Base-by-base conservation (phyloP, 2,888 invertebrate species). In the Drosophila imparisetae region DNA sequence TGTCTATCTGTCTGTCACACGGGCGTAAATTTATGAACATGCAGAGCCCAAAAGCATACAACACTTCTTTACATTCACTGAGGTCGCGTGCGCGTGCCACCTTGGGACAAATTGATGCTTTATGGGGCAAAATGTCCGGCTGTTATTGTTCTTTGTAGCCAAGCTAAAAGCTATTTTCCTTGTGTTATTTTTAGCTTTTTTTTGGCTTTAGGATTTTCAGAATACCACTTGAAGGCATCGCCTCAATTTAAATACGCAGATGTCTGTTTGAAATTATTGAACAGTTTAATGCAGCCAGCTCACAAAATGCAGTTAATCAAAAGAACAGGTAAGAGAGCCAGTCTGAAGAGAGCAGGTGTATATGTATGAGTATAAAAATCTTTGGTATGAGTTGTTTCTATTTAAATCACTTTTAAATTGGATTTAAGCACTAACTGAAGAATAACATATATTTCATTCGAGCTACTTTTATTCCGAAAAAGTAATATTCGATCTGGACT, bases 11-110 rank as follows among this genome's bases (percentile, higher is more conserved):
- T 27, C 65, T 30, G 48, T 38, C 38, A 53, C 59, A 27, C 49
- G 66, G 59, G 59, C 66, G 74, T 78, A 78, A 83, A 84, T 86
- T 86, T 86, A 82, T 80, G 80, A 80, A 76, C 68, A 73, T 62
- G 78, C 67, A 69, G 64, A 52, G 80, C 81, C 81, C 75, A 84
- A 83, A 86, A 86, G 86, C 80, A 78, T 74, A 79, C 86, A 83
- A 80, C 86, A 84, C 77, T 83, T 83, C 72, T 83, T 79, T 66
- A 67, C 77, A 73, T 62, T 71, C 49, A 59, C 61, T 49, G 58
- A 63, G 29, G 58, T 50, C 30, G 36, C 61, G 38, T n/a, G 42
- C 40, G 54, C 49, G 10, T 45, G 49, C 54, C 29, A 58, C 73
- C 36, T 34, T 49, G 66, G 66, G 54, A 18, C 66, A 27, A 48